A percentile compares a stretch with the other conserved stretches of the same genome.
Evolutionary conservation across 2,888 invertebrate species (phyloP).

Genomic region (Pachymerium ferrugineum): DNA sequence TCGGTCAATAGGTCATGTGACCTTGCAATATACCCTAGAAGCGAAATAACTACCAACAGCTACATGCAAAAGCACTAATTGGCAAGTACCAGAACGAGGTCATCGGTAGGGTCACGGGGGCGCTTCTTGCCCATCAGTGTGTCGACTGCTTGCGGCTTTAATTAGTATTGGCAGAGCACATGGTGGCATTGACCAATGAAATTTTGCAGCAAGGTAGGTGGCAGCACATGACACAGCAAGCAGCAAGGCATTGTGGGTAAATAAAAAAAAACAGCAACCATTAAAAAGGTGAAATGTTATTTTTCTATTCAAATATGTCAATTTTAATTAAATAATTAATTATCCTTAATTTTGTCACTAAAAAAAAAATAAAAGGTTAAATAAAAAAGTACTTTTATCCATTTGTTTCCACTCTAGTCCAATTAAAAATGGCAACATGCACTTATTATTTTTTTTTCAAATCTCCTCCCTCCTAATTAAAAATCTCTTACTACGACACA

Average conservation of each 20-base stretch:
- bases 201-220: conserved; percentile 45
- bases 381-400: conserved; percentile 23
- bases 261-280: conserved; percentile 43
- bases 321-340: conserved; percentile 27
- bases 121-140: conserved; percentile 86
- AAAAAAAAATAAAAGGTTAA: conserved; percentile 22
- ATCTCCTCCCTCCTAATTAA: conserved; percentile 9
- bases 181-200: conserved; percentile 46
- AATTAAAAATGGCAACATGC: conserved; percentile 23
- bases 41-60: conserved; percentile 41
- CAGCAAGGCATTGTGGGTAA: conserved; percentile 50
- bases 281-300: conserved; percentile 34
- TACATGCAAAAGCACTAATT: conserved; percentile 47
- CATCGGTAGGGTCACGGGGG: conserved; percentile 77
- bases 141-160: conserved; percentile 49
- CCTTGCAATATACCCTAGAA: conserved; percentile 45
- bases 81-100: conserved; percentile 87
- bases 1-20: conserved; percentile 44
- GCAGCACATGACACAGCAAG: conserved; percentile 51
- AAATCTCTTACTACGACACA: conserved; percentile 18
- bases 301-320: conserved; percentile 20
- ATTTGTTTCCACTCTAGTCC: conserved; percentile 27
- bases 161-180: conserved; percentile 48
- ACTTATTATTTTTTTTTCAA: conserved; percentile 19
- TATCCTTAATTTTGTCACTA: conserved; percentile 27